Base-by-base conservation (phyloP, 2,888 invertebrate species). In the Homarus gammarus region DNA sequence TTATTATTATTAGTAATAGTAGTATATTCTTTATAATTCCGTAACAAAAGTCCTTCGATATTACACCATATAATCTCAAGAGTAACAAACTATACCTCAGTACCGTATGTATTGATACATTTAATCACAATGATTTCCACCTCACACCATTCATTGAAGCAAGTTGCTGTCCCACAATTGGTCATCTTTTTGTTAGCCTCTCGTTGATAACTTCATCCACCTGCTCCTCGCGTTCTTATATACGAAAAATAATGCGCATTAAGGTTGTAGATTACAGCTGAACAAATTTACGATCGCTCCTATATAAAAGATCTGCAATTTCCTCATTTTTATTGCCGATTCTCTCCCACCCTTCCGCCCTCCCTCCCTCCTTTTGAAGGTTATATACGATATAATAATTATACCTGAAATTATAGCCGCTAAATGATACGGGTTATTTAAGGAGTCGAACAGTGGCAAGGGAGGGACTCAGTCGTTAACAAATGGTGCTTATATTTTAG, bases 381-480 rank as follows among this genome's bases (percentile, higher is more conserved):
- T 73, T 38, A 33, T 36, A 51, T 33, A 56, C 73, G 61, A 84
- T 75, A 73, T 38, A 73, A 75, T 56, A 64, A 64, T 64, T 64
- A 56, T 22, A 22, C 77, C 36, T 84, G 44, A 84, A 73, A 84
- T 84, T 84, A 73, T 61, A 40, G 73, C 27, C 38, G 84, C 36
- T 75, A 31, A 73, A 27, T 84, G 73, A 73, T 84, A 49, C 31
- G 61, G 40, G 81, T 68, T 36, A 68, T 64, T 64, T 64, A 64
- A 64, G 27, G 64, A 15, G 31, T 27, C 3, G 5, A 64, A 27
- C 27, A 56, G n/a, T 27, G 31, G 27, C 27, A 64, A 22, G 8
- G 27, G 31, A 27, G 64, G 22, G 27, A 64, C 27, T 1, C 3
- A 64, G 64, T 6, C 27, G 64, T 64, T 27, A 64, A 27, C 27